Evolutionary conservation across 2,113 vertebrate species (phyloP).

Genomic region (cattle (Bos taurus)): ARS-UCD2.0 NC_037333.1:105671001-105671500

Average conservation of each 20-base stretch:
- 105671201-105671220: not conserved
- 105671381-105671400: accelerated
- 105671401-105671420: not conserved
- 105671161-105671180: not conserved
- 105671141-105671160: not conserved
- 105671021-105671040: not conserved
- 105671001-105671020: not conserved
- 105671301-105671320: not conserved
- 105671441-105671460: not conserved
- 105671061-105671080: not conserved
- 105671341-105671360: not conserved
- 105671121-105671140: not conserved
- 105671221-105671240: not conserved
- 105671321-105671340: not conserved
- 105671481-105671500: not conserved
- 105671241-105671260: not conserved
- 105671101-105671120: too few species aligned
- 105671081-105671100: not conserved
- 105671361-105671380: not conserved
- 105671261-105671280: not conserved
- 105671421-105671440: not conserved
- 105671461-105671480: not conserved
- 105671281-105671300: not conserved
- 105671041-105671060: not conserved
- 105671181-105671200: not conserved